Conservation (phyloP, 1,140 invertebrate genomes). For the Amphibalanus amphitrite region DNA sequence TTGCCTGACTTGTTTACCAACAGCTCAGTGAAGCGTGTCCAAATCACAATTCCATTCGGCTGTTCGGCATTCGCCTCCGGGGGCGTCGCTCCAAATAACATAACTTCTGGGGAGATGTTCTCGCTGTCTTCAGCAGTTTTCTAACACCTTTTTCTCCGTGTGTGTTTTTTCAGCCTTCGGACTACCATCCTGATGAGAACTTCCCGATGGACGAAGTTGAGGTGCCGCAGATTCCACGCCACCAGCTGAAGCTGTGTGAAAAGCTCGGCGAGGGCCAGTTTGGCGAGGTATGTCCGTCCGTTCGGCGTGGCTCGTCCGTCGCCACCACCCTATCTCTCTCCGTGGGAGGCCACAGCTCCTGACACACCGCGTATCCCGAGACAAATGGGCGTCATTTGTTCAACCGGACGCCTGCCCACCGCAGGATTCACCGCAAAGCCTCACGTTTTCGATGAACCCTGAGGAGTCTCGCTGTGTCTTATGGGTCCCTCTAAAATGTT, state of each 20-base stretch:
- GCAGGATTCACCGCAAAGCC: too few relatives aligned
- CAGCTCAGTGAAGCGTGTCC: too few relatives aligned
- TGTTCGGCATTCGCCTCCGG: too few relatives aligned
- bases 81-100: too few relatives aligned
- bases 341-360: not conserved
- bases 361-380: not conserved
- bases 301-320: not conserved
- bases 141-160: not conserved
- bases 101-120: not conserved
- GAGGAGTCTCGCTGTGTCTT: too few relatives aligned
- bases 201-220: slow-evolving; percentile 45
- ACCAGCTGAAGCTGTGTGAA: slow-evolving; percentile 54
- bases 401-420: too few relatives aligned
- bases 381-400: not conserved
- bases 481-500: too few relatives aligned
- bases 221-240: slow-evolving; percentile 41
- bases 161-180: slow-evolving; percentile 27
- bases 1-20: too few relatives aligned
- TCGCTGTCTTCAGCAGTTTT: not conserved
- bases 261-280: slow-evolving; percentile 61
- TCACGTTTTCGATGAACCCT: too few relatives aligned
- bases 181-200: slow-evolving; percentile 77
- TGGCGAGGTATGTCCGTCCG: slow-evolving; percentile 39
- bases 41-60: too few relatives aligned
- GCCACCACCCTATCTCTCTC: not conserved